phyloP scores from a whole-genome alignment of 2,797 vertebrate genomes.

The Synanceia verrucosa region DNA sequence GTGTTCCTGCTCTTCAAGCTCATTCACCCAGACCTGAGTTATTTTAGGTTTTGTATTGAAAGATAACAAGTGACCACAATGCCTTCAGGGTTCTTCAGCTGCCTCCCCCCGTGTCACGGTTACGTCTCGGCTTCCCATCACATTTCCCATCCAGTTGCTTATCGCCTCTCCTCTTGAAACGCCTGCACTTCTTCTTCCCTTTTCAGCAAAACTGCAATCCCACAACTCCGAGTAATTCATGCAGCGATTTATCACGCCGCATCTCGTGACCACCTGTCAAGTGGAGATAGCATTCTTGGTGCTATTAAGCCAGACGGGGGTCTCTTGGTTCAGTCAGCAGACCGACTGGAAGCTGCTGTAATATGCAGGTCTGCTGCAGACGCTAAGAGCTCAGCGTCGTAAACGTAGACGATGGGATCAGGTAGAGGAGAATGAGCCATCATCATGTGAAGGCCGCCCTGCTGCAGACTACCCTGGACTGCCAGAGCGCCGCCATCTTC shows the following conservation, averaged over 20 bases:
- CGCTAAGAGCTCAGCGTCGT: slow-evolving; percentile 11
- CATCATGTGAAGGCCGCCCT: slow-evolving; percentile 51
- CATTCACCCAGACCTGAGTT: slow-evolving; percentile 65
- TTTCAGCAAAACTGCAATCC: slow-evolving; percentile 59
- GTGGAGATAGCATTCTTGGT: slow-evolving; percentile 65
- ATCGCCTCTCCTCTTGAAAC: slow-evolving; percentile 41
- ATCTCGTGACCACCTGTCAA: slow-evolving; percentile 77
- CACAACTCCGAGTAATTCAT: slow-evolving; percentile 60
- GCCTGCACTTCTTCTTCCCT: slow-evolving; percentile 25
- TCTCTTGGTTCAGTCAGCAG: slow-evolving; percentile 65
- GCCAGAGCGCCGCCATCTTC: slow-evolving; percentile 43
- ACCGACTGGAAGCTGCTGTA: slow-evolving; percentile 36
- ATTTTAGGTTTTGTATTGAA: slow-evolving; percentile 67
- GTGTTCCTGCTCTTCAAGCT: slow-evolving; percentile 66
- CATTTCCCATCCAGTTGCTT: slow-evolving; percentile 61
- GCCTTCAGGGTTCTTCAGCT: slow-evolving; percentile 48
- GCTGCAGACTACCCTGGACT: slow-evolving; percentile 41
- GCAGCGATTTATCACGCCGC: slow-evolving; percentile 69
- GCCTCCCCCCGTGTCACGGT: slow-evolving; percentile 41
- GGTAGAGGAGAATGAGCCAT: slow-evolving; percentile 50
- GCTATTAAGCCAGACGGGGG: slow-evolving; percentile 58
- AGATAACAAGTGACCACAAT: slow-evolving; percentile 68
- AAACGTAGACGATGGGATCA: slow-evolving; percentile 27
- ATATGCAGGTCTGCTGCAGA: slow-evolving; percentile 29
- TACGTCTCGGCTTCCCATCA: slow-evolving; percentile 47